Evolutionary conservation across 1,140 invertebrate species (phyloP).

Genomic region (fruit fly (Drosophila melanogaster)): DNA sequence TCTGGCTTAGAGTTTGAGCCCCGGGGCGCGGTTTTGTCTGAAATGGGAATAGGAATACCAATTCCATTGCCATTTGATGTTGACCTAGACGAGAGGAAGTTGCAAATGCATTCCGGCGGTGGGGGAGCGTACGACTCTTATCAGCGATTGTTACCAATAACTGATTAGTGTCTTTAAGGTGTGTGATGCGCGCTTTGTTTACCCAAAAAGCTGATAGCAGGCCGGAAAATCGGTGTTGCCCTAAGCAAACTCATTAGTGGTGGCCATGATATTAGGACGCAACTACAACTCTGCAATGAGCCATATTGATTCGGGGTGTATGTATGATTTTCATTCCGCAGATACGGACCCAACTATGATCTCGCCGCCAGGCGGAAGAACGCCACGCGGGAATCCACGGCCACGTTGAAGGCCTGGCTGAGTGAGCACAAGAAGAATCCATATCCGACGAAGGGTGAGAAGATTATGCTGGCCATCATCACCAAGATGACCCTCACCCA

Average conservation of each 20-base stretch:
- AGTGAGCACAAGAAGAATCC: slow-evolving; percentile 98
- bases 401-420: slow-evolving; percentile 97
- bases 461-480: slow-evolving; percentile 97
- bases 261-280: slow-evolving; percentile 6
- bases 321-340: slow-evolving; percentile 84
- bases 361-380: slow-evolving; percentile 96
- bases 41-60: slow-evolving; percentile 37
- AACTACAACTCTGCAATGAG: not conserved
- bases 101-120: slow-evolving; percentile 56
- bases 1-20: slow-evolving; percentile 46
- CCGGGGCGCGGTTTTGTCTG: slow-evolving; percentile 48
- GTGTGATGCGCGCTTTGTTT: slow-evolving; percentile 22
- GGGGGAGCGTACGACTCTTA: slow-evolving; percentile 11
- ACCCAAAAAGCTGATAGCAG: slow-evolving; percentile 23
- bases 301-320: slow-evolving; percentile 29
- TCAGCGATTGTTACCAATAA: slow-evolving; percentile 23
- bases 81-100: slow-evolving; percentile 62
- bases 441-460: slow-evolving; percentile 98
- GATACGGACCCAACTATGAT: slow-evolving; percentile 97
- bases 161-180: slow-evolving; percentile 39
- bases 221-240: slow-evolving; percentile 21
- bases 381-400: slow-evolving; percentile 98
- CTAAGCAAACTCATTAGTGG: slow-evolving; percentile 37
- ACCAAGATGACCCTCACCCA: slow-evolving; percentile 98
- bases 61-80: slow-evolving; percentile 34